phyloP scores from a whole-genome alignment of 2,888 invertebrate species.

The Dusona sp. region DNA sequence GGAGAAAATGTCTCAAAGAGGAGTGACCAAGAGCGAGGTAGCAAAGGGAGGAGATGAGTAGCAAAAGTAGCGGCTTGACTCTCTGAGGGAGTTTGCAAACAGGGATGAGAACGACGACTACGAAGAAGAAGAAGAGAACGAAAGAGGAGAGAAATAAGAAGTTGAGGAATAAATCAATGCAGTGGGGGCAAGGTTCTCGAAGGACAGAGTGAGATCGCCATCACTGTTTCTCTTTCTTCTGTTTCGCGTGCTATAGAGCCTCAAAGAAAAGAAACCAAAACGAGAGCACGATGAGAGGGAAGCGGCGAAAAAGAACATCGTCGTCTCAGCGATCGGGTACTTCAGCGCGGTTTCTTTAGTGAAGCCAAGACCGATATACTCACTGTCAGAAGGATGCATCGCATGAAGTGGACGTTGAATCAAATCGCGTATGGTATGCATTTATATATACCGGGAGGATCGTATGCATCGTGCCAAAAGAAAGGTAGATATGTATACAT shows the following conservation, averaged over 20 bases:
- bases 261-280: conserved; percentile 69
- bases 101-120: conserved; percentile 57
- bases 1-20: conserved; percentile 37
- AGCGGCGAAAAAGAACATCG: conserved; percentile 67
- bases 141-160: conserved; percentile 70
- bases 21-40: conserved; percentile 8
- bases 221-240: conserved; percentile 21
- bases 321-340: conserved; percentile 77
- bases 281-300: conserved; percentile 67
- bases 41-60: conserved; percentile 56
- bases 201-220: conserved; percentile 62
- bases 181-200: conserved; percentile 60
- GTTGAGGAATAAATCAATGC: conserved; percentile 66
- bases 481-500: conserved; percentile 14
- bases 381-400: conserved; percentile 19
- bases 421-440: conserved; percentile 76
- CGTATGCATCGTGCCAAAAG: conserved; percentile 32
- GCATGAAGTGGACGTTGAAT: conserved; percentile 71
- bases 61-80: conserved; percentile 62
- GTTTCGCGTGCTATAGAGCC: conserved; percentile 40
- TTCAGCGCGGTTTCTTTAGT: conserved; percentile 73
- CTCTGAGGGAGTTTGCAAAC: conserved; percentile 30
- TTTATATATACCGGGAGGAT: conserved; percentile 18
- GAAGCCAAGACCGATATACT: conserved; percentile 34
- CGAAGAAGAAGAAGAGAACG: conserved; percentile 57